These are phyloP conservation scores for Drosophila austrosaltans DNA, from an alignment of 2,888 invertebrate species.

Conservation along the genomic window DNA sequence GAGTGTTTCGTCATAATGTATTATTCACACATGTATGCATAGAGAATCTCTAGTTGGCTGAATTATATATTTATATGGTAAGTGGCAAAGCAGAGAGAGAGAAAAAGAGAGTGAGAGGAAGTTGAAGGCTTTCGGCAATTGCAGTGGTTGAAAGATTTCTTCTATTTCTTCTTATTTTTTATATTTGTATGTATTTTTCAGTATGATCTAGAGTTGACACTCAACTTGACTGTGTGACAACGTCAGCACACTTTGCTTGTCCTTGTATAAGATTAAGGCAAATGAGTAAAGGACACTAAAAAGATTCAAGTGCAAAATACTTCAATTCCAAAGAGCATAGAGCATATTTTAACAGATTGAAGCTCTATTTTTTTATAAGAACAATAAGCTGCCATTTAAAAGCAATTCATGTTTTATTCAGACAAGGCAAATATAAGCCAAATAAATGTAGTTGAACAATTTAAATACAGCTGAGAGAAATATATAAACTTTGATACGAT, in stretches of 20 bases:
- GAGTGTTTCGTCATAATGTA: constrained; percentile 45
- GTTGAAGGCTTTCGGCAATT: not conserved
- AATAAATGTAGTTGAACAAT: not conserved
- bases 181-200: not conserved
- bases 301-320: not conserved
- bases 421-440: not conserved
- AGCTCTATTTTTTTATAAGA: not conserved
- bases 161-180: not conserved
- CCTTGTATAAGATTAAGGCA: constrained; percentile 1
- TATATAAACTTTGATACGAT: too few species aligned
- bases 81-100: constrained; percentile 32
- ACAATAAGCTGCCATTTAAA: not conserved
- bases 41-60: constrained; percentile 38
- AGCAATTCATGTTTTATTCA: not conserved
- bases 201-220: constrained; percentile 15
- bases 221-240: constrained; percentile 4
- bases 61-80: constrained; percentile 60
- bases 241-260: constrained; percentile 1
- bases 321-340: constrained; percentile 3
- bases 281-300: not conserved
- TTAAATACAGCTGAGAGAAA: not conserved
- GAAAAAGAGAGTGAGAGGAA: constrained; percentile 1
- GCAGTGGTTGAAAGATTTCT: constrained; percentile 3
- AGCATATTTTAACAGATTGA: not conserved
- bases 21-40: constrained; percentile 55